phyloP scores from a whole-genome alignment of 2,797 vertebrate genomes.

The Gymnocypris eckloni region DNA sequence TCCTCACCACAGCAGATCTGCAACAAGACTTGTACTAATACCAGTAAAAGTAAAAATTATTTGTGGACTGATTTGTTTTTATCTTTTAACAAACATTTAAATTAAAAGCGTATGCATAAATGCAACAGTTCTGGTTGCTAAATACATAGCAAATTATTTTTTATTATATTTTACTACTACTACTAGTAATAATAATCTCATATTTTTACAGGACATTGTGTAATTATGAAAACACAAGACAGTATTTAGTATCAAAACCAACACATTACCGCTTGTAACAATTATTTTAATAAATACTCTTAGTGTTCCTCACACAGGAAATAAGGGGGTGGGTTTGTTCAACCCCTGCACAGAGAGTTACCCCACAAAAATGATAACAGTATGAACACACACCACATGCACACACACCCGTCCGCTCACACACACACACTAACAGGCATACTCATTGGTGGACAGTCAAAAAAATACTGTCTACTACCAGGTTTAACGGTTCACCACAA shows the following conservation, averaged over 20 bases:
- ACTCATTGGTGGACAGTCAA: constrained; percentile 54
- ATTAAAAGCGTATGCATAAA: not conserved
- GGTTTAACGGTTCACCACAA: constrained; percentile 47
- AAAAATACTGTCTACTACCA: constrained; percentile 62
- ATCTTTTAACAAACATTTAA: not conserved
- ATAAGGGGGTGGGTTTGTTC: constrained; percentile 67
- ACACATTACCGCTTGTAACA: constrained; percentile 73
- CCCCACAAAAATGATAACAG: constrained; percentile 72
- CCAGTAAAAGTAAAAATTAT: not conserved
- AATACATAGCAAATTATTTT: not conserved
- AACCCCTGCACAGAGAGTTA: constrained; percentile 70
- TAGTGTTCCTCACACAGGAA: constrained; percentile 76
- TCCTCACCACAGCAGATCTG: not conserved
- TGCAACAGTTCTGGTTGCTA: not conserved
- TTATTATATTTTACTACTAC: not conserved
- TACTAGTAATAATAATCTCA: too few relatives aligned
- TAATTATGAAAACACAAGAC: not conserved
- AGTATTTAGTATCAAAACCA: not conserved
- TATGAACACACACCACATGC: constrained; percentile 64
- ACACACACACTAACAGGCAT: constrained; percentile 47
- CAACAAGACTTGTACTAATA: too few relatives aligned
- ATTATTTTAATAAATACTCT: constrained; percentile 85
- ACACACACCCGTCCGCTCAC: constrained; percentile 64
- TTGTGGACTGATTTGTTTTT: not conserved
- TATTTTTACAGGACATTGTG: not conserved